phyloP scores from a whole-genome alignment of 1,140 invertebrate species.

The Ceratina australensis region DNA sequence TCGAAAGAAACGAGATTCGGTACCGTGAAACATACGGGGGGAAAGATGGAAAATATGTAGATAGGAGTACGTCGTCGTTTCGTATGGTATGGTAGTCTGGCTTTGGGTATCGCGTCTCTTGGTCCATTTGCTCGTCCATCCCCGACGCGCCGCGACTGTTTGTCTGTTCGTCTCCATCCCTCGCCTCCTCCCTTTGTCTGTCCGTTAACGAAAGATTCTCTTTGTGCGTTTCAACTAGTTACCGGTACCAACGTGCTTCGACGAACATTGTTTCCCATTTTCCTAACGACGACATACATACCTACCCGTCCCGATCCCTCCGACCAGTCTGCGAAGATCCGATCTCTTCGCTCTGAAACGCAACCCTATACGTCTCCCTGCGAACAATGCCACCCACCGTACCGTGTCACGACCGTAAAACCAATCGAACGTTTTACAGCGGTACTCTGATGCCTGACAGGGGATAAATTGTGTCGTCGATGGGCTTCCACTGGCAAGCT shows the following conservation, averaged over 20 bases:
- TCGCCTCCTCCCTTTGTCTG: constrained; percentile 10
- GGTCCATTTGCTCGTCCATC: constrained; percentile 12
- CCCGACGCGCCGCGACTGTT: neutral
- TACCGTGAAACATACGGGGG: too few relatives aligned
- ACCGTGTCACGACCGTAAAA: too few relatives aligned
- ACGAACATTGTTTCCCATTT: constrained; percentile 17
- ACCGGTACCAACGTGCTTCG: constrained; percentile 2
- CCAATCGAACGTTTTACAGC: neutral
- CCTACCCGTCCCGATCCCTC: too few relatives aligned
- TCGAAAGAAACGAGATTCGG: too few relatives aligned
- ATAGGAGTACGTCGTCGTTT: neutral
- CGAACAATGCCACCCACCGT: too few relatives aligned
- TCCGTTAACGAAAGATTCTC: constrained; percentile 21
- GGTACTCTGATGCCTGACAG: neutral
- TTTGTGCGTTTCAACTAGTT: constrained; percentile 24
- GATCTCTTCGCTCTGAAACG: neutral
- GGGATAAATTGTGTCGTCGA: neutral
- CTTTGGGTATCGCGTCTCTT: neutral
- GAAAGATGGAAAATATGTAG: neutral
- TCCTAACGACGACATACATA: constrained; percentile 3
- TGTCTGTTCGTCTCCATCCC: constrained; percentile 6
- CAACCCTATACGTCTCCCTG: neutral
- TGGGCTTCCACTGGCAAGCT: neutral
- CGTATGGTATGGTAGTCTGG: neutral
- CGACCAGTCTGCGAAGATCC: neutral